These are phyloP conservation scores for Turdus rufiventris DNA, from an alignment of 2,113 vertebrate genomes.

Conservation along the genomic window DNA sequence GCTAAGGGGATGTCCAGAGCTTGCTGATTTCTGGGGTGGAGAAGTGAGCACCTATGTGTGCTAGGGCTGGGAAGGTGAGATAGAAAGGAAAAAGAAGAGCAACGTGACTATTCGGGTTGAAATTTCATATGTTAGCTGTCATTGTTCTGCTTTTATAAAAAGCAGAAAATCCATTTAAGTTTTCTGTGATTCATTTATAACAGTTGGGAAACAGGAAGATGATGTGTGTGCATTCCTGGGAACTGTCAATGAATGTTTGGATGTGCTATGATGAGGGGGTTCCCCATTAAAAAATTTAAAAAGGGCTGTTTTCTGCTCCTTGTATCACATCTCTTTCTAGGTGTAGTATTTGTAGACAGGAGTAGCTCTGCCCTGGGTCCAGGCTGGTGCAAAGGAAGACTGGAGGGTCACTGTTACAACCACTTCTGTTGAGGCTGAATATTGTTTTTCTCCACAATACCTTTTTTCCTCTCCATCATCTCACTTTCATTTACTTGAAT, in stretches of 20 bases:
- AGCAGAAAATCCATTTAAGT: neutral
- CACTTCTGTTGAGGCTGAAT: neutral
- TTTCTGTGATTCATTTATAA: neutral
- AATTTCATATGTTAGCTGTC: neutral
- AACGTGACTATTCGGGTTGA: neutral
- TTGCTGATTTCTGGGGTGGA: fast-evolving
- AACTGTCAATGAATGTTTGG: neutral
- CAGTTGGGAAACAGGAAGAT: neutral
- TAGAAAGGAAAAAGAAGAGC: neutral
- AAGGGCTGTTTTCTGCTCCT: neutral
- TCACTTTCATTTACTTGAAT: neutral
- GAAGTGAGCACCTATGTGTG: fast-evolving
- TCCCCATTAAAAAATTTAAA: neutral
- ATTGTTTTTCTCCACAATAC: neutral
- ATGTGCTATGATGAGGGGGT: neutral
- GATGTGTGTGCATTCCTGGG: neutral
- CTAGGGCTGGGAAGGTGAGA: neutral
- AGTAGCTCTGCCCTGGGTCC: neutral
- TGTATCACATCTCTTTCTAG: neutral
- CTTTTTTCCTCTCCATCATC: neutral
- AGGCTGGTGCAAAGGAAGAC: neutral
- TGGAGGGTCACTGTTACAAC: fast-evolving
- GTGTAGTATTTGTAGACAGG: neutral
- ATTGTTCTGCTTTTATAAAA: neutral
- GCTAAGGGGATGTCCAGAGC: neutral